phyloP scores from a whole-genome alignment of 35 echinoderm and acorn worm species.

The Hemicentrotus pulcherrimus region DNA sequence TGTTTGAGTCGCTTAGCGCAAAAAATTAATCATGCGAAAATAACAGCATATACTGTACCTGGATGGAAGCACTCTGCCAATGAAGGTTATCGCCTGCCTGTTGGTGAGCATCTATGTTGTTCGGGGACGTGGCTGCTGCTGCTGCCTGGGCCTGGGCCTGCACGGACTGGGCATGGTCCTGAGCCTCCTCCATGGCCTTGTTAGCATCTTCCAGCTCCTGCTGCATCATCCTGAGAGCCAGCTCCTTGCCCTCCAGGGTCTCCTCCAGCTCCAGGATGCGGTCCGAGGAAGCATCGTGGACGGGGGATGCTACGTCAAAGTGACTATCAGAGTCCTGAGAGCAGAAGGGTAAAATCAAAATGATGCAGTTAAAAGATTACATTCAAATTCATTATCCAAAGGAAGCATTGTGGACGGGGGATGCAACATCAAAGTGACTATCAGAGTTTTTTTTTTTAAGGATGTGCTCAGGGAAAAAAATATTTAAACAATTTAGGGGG shows the following conservation, averaged over 20 bases:
- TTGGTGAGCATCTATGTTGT: neutral
- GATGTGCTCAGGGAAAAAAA: too few relatives aligned
- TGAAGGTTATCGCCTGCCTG: neutral
- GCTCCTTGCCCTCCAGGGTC: slow-evolving; percentile 80
- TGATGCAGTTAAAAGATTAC: too few relatives aligned
- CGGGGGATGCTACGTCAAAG: slow-evolving; percentile 69
- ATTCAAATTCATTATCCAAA: too few relatives aligned
- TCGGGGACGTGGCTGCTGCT: neutral
- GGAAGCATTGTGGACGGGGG: too few relatives aligned
- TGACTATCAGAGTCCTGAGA: slow-evolving; percentile 94
- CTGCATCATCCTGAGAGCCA: slow-evolving; percentile 67
- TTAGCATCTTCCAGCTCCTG: slow-evolving; percentile 62
- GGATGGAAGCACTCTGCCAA: slow-evolving; percentile 14
- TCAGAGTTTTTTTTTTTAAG: too few relatives aligned
- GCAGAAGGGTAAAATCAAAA: neutral
- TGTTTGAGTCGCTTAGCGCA: too few relatives aligned
- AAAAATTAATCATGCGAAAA: too few relatives aligned
- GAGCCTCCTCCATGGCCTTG: neutral
- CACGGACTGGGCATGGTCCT: neutral
- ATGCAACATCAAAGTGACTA: too few relatives aligned
- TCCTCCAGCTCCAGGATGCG: slow-evolving; percentile 84
- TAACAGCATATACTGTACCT: too few relatives aligned
- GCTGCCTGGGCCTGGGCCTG: slow-evolving; percentile 34
- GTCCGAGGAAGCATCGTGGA: slow-evolving; percentile 62
- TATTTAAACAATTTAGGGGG: too few relatives aligned